A percentile compares a stretch with the other conserved stretches of the same genome.
These are phyloP conservation scores for Macrochelys suwanniensis DNA, from an alignment of 2,797 vertebrate species.

Conservation along the genomic window DNA sequence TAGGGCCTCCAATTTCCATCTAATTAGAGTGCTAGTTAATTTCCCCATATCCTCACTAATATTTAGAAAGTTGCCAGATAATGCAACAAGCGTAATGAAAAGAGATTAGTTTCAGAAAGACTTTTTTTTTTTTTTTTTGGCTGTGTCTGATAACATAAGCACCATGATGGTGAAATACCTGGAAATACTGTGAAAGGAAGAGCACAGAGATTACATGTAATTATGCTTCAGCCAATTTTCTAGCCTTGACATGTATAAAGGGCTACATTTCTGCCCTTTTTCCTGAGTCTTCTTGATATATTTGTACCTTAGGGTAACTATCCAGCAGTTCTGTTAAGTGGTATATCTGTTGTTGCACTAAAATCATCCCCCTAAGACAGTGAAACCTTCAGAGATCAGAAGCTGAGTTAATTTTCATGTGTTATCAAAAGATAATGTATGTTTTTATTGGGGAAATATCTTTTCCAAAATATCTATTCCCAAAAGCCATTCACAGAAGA, in stretches of 20 bases:
- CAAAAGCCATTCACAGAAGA: slow-evolving; percentile 9
- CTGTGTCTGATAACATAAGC: not conserved
- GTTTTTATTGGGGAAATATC: not conserved
- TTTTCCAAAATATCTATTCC: not conserved
- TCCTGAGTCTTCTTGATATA: not conserved
- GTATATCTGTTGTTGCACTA: not conserved
- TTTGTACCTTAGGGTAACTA: not conserved
- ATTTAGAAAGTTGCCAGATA: slow-evolving; percentile 51
- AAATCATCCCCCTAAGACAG: not conserved
- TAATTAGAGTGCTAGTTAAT: slow-evolving; percentile 59
- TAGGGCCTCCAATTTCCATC: slow-evolving; percentile 46
- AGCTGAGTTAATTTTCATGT: not conserved
- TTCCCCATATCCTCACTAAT: slow-evolving; percentile 59
- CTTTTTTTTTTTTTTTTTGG: not conserved
- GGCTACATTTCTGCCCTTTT: not conserved
- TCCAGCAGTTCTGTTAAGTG: not conserved
- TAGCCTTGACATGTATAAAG: not conserved
- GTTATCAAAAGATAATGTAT: not conserved
- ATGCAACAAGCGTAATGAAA: slow-evolving; percentile 32
- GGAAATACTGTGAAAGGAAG: slow-evolving; percentile 18
- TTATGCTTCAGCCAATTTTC: not conserved
- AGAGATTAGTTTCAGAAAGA: slow-evolving; percentile 57
- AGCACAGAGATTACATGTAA: not conserved
- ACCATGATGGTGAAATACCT: not conserved
- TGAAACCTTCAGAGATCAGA: not conserved